Evolutionary conservation across 2,113 vertebrate genomes (phyloP).

Genomic region (Hippocampus mohnikei): DNA sequence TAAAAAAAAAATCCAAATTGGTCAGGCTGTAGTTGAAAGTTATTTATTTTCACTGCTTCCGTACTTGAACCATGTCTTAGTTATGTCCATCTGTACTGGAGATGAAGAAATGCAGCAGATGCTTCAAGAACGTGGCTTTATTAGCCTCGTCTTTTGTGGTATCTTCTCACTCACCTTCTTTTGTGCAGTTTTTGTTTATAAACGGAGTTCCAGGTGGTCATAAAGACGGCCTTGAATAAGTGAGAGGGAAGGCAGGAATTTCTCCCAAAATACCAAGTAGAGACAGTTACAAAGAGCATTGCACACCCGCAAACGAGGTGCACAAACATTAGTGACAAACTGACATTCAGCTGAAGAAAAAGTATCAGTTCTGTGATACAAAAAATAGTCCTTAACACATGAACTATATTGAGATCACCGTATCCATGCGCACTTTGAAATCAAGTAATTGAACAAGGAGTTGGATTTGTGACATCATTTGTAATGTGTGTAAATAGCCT

Average conservation of each 20-base stretch:
- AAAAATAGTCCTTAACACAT: not conserved
- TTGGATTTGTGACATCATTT: not conserved
- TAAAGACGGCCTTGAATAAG: conserved; percentile 56
- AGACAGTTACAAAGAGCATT: conserved; percentile 34
- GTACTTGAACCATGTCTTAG: not conserved
- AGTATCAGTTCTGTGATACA: not conserved
- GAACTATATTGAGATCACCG: not conserved
- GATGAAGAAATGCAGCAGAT: conserved; percentile 44
- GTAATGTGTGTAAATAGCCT: no score
- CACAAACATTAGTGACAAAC: conserved; percentile 21
- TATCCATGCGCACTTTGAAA: not conserved
- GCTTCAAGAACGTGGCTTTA: conserved; percentile 30
- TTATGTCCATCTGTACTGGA: not conserved
- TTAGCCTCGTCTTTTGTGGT: conserved; percentile 17
- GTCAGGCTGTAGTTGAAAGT: not conserved
- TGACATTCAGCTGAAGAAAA: not conserved
- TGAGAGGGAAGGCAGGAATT: conserved; percentile 54
- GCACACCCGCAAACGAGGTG: conserved; percentile 45
- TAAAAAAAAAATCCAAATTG: not conserved
- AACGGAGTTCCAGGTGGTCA: conserved; percentile 53
- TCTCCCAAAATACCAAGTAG: conserved; percentile 55
- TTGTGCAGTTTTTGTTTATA: conserved; percentile 62
- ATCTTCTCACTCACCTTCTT: conserved; percentile 33
- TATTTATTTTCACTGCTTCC: not conserved
- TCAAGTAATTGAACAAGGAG: not conserved